Evolutionary conservation across 2,888 invertebrate genomes (phyloP).

Genomic region (Thalpophila matura): DNA sequence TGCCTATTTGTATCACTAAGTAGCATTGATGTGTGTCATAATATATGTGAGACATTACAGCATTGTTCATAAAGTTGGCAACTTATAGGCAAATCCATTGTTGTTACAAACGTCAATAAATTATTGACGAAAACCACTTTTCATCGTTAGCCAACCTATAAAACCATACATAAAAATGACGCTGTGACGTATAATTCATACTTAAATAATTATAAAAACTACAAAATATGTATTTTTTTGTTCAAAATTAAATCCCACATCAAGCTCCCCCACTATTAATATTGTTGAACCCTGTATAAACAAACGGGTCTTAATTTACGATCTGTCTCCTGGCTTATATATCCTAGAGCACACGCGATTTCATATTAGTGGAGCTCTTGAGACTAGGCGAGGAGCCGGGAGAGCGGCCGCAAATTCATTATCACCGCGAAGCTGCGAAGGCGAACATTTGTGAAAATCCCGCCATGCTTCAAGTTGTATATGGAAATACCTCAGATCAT

Average conservation of each 20-base stretch:
- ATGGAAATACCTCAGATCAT: too few relatives aligned
- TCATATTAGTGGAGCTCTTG: constrained; percentile 52
- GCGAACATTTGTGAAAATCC: constrained; percentile 53
- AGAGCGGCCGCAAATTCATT: constrained; percentile 56
- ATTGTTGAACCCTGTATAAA: constrained; percentile 38
- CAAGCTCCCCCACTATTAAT: constrained; percentile 41
- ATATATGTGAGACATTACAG: too few relatives aligned
- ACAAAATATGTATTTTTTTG: constrained; percentile 5
- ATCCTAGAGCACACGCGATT: constrained; percentile 54
- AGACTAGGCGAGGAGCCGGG: constrained; percentile 50
- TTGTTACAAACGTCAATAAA: too few relatives aligned
- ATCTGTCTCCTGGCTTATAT: constrained; percentile 58
- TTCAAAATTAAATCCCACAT: constrained; percentile 25
- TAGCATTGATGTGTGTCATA: too few relatives aligned
- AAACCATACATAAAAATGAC: too few relatives aligned
- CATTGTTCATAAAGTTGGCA: too few relatives aligned
- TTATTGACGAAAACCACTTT: too few relatives aligned
- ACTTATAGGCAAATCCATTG: too few relatives aligned
- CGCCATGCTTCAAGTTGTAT: constrained; percentile 25
- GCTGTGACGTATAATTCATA: too few relatives aligned
- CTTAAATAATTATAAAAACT: too few relatives aligned
- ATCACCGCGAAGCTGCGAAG: constrained; percentile 18
- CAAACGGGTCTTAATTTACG: constrained; percentile 58
- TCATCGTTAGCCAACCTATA: too few relatives aligned
- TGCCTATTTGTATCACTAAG: too few relatives aligned